Base-by-base conservation (phyloP, 1,140 invertebrate genomes). In the Homarus americanus region DNA sequence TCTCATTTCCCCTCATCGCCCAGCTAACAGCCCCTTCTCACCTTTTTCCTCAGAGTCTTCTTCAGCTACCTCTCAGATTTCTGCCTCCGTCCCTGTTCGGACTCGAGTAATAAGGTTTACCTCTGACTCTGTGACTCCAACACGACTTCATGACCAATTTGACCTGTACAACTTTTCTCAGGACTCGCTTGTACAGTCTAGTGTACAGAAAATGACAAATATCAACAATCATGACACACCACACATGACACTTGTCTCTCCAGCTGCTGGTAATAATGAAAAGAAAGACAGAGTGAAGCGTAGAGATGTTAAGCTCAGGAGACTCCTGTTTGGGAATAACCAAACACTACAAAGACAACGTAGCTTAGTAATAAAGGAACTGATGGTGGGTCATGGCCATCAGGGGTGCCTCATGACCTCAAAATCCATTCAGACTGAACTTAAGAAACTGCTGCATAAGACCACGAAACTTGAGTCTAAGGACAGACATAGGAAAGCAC, bases 161-260 rank as follows among this genome's bases (percentile, higher is more conserved):
- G 73, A 78, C 44, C 5, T 58, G 41, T 87, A 78, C 73, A 87
- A 87, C 36, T 87, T 87, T 28, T 87, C 84, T 58, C 84, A 87
- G 49, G 84, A 87, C 44, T 87, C 84, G 1, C 73, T 87, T 53
- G 34, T 58, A 12, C 72, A 58, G 1, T 24, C 41, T 32, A n/a
- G 20, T 63, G 41, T 41, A 28, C 44, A 34, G 15, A 20, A 24
- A 10, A 53, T 76, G 10, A 44, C 75, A 58, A n/a, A n/a, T 9
- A 63, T 10, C 32, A 32, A 17, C n/a, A 34, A 4, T 38, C 40
- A 24, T 17, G 49, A 78, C 24, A 87, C 84, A 28, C 72, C 84
- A 53, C 84, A 87, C 84, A 87, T 87, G 84, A 78, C 72, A 12
- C 34, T 87, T 24, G 84, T 87, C 28, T 87, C 84, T 0, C 84